Evolutionary conservation across 2,888 invertebrate genomes (phyloP), one percentile per base, ranked within the genome.

Genomic region (Dasysyrphus tricinctus): DNA sequence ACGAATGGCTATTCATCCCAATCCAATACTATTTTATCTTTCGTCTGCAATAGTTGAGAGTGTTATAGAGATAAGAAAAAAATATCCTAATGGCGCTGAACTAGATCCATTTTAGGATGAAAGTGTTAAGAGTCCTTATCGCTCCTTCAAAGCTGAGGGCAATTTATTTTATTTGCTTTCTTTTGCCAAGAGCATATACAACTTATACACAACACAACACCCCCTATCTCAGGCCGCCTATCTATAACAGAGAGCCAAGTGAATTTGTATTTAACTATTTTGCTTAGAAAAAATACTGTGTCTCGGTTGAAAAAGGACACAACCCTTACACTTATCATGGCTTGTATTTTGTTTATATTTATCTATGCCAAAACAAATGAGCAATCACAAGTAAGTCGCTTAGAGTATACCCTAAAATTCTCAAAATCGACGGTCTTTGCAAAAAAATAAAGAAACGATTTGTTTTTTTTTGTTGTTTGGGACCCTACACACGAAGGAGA

Each of bases 121-220:
- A 77, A 85, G 81, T 85, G 85, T 81, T 85, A 85, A 85, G 81
- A 73, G 77, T 78, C 73, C 76, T 85, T 85, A 81, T 85, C 85
- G 73, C 56, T 77, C 63, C 81, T 70, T 81, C 76, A 85, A 24
- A 85, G 59, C 73, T 81, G 56, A 59, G 56, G 54, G 63, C 85
- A 81, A 85, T 85, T 85, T 85, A 77, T 85, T 85, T 81, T 81
- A 77, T 77, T 81, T 77, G 63, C 61, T 61, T 56, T 63, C 74
- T 44, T 61, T 6, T 32, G 61, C 51, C 69, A 61, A 61, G 42
- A 61, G 61, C 24, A 42, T 14, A 39, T 39, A 11, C 34, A 57
- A 57, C 5, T 34, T 57, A 34, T 1, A 57, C 56, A 56, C 32
- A n/a, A 56, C 14, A 14, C 14, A 2, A 2, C n/a, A n/a, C 0